Conservation (phyloP, 2,113 vertebrate genomes). For the Scalopus aquaticus region DNA sequence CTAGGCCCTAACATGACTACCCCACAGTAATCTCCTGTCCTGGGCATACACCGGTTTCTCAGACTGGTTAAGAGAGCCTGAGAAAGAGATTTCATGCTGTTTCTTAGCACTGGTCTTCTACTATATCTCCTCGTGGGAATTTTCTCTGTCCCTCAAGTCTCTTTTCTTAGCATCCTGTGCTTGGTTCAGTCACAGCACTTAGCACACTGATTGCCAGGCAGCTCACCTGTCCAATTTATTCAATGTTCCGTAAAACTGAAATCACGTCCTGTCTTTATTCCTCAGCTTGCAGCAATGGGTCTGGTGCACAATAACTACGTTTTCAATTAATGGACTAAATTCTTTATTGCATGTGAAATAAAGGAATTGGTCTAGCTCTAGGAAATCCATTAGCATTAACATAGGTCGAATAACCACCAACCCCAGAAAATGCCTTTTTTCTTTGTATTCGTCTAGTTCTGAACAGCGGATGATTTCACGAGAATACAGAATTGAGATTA, state of each 20-base stretch:
- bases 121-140: background rate
- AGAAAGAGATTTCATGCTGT: background rate
- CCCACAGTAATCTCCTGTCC: too few species aligned
- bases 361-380: background rate
- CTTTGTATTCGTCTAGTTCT: background rate
- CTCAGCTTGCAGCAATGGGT: background rate
- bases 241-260: background rate
- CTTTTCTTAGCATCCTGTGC: background rate
- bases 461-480: fast-evolving
- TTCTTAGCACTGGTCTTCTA: background rate
- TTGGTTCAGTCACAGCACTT: background rate
- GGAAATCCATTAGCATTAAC: background rate
- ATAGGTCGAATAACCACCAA: background rate
- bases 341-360: background rate
- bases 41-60: background rate
- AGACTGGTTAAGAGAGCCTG: background rate
- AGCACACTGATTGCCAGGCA: background rate
- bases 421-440: too few species aligned
- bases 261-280: background rate
- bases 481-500: background rate
- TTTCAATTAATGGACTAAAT: background rate
- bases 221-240: too few species aligned
- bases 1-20: background rate
- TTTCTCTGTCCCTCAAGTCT: background rate
- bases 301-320: background rate